Conservation (phyloP, 2,888 invertebrate species). For the Eupithecia inturbata region DNA sequence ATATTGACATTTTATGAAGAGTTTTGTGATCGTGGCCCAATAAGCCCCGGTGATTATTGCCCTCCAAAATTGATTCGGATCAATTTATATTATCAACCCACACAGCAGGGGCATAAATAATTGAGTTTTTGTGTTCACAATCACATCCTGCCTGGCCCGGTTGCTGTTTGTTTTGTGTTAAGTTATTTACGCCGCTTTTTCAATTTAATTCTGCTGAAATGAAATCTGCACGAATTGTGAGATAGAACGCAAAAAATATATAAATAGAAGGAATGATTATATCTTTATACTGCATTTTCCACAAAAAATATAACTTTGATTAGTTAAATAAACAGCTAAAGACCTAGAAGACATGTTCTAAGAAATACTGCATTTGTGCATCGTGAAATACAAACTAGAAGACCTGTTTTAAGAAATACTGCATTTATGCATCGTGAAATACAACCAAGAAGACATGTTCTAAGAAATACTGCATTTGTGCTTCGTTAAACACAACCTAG, state of each 20-base stretch:
- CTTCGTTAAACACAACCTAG: too few relatives aligned
- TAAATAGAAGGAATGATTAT: background rate
- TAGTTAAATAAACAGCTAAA: background rate
- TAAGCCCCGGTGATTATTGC: conserved; percentile 67
- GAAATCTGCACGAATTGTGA: background rate
- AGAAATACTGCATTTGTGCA: too few relatives aligned
- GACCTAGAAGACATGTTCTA: too few relatives aligned
- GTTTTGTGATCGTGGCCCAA: conserved; percentile 62
- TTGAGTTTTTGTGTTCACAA: conserved; percentile 65
- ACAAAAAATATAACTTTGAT: background rate
- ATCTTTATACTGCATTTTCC: background rate
- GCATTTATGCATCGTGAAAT: too few relatives aligned
- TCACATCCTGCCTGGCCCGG: conserved; percentile 53
- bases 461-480: too few relatives aligned
- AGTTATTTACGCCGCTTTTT: conserved; percentile 6
- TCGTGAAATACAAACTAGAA: too few relatives aligned
- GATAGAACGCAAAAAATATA: background rate
- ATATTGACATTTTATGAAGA: conserved; percentile 65
- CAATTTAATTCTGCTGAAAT: conserved; percentile 1
- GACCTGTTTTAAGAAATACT: too few relatives aligned
- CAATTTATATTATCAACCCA: conserved; percentile 62
- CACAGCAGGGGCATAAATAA: conserved; percentile 58
- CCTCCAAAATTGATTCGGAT: conserved; percentile 62
- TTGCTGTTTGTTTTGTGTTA: conserved; percentile 40
- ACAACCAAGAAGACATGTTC: too few relatives aligned